phyloP scores from a whole-genome alignment of 2,113 vertebrate species.

The Phalacrocorax brasilianus region DNA sequence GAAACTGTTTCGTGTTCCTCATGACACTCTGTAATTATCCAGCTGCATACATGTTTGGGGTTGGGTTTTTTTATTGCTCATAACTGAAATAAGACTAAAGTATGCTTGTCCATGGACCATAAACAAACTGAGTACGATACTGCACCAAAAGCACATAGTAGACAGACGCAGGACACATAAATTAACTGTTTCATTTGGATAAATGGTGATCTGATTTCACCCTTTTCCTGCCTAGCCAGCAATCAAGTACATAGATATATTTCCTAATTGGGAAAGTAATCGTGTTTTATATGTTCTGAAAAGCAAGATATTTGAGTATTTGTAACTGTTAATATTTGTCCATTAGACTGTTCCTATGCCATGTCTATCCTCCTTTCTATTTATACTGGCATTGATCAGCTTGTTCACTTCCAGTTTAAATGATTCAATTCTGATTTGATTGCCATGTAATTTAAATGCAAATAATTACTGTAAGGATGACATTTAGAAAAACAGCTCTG shows the following conservation, averaged over 20 bases:
- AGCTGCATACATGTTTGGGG: neutral
- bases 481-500: constrained; percentile 73
- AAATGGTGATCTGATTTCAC: neutral
- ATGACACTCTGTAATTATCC: neutral
- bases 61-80: neutral
- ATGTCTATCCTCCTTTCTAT: constrained; percentile 70
- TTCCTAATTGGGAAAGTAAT: constrained; percentile 28
- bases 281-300: constrained; percentile 16
- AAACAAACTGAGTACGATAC: neutral
- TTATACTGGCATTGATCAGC: constrained; percentile 83
- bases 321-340: constrained; percentile 45
- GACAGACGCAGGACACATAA: neutral
- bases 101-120: neutral
- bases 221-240: neutral
- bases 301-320: constrained; percentile 15
- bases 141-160: neutral
- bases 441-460: constrained; percentile 84
- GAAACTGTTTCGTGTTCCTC: neutral
- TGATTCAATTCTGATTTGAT: constrained; percentile 85
- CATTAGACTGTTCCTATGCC: constrained; percentile 40
- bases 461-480: constrained; percentile 84
- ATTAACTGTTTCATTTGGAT: neutral
- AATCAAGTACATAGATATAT: constrained; percentile 3
- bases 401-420: constrained; percentile 83
- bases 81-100: neutral